Evolutionary conservation across 2,113 vertebrate species (phyloP).

Genomic region (Arenaria interpres): DNA sequence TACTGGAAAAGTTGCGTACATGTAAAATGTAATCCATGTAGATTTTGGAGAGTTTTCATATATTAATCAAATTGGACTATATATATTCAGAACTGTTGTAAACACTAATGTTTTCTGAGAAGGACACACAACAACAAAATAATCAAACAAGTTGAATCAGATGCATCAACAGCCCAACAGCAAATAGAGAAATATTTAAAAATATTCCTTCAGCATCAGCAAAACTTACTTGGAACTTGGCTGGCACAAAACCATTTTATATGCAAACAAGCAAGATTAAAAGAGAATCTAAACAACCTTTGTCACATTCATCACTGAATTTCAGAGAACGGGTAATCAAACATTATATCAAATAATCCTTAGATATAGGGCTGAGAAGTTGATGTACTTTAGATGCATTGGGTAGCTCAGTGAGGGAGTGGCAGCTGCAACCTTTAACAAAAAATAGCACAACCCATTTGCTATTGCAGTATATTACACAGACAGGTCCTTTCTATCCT

Average conservation of each 20-base stretch:
- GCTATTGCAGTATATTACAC: neutral
- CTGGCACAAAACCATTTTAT: neutral
- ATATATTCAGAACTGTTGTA: neutral
- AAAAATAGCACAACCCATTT: neutral
- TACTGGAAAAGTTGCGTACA: neutral
- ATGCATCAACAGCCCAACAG: neutral
- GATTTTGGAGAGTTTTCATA: neutral
- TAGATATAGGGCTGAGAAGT: neutral
- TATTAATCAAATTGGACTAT: neutral
- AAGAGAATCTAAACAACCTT: neutral
- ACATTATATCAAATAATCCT: neutral
- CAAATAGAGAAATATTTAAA: conserved; percentile 34
- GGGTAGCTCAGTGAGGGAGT: neutral
- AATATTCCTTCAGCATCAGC: conserved; percentile 17
- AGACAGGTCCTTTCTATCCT: neutral
- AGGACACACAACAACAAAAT: neutral
- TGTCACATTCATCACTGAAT: neutral
- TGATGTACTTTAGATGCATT: neutral
- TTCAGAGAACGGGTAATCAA: neutral
- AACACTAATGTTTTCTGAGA: neutral
- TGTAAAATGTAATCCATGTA: neutral
- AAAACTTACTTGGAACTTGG: conserved; percentile 10
- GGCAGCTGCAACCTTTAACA: neutral
- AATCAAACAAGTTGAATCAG: neutral
- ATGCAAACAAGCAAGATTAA: conserved; percentile 12